phyloP scores from a whole-genome alignment of 2,888 invertebrate species.

The Drosophila dives region DNA sequence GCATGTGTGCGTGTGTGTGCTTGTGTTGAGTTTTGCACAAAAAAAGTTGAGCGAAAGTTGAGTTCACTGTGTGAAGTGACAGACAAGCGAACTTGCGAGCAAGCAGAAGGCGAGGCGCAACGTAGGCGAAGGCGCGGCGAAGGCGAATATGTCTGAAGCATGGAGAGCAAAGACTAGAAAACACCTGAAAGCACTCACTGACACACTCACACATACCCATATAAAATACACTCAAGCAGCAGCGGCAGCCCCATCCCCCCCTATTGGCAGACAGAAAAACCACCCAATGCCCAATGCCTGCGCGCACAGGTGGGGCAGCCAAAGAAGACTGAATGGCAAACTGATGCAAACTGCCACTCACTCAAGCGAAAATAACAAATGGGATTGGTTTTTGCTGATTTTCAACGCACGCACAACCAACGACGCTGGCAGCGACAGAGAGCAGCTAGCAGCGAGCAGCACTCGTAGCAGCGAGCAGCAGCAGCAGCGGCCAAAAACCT shows the following conservation, averaged over 20 bases:
- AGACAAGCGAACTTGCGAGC: conserved; percentile 57
- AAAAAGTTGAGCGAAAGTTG: conserved; percentile 71
- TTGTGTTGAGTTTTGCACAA: conserved; percentile 42
- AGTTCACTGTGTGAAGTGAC: conserved; percentile 49
- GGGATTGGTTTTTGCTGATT: conserved; percentile 85
- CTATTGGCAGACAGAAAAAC: conserved; percentile 10
- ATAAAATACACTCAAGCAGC: conserved; percentile 27
- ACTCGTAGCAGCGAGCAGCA: conserved; percentile 50
- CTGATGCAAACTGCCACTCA: conserved; percentile 85
- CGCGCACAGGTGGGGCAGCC: conserved; percentile 70
- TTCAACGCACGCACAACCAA: conserved; percentile 70
- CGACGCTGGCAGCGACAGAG: conserved; percentile 43
- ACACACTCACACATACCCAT: conserved; percentile 31
- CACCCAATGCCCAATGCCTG: conserved; percentile 60
- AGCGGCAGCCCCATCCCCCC: conserved; percentile 18
- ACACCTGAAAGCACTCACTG: conserved; percentile 75
- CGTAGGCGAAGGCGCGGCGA: conserved; percentile 20
- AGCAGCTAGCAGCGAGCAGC: conserved; percentile 50
- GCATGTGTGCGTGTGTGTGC: conserved; percentile 30
- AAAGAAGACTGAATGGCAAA: conserved; percentile 76
- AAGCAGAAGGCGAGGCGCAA: conserved; percentile 7
- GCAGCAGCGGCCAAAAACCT: conserved; percentile 70
- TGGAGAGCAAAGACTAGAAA: conserved; percentile 53
- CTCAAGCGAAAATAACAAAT: conserved; percentile 85
- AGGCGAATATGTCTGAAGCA: conserved; percentile 38